Evolutionary conservation across 2,113 vertebrate genomes (phyloP).

Genomic region (Dolichallabes microphthalmus): DNA sequence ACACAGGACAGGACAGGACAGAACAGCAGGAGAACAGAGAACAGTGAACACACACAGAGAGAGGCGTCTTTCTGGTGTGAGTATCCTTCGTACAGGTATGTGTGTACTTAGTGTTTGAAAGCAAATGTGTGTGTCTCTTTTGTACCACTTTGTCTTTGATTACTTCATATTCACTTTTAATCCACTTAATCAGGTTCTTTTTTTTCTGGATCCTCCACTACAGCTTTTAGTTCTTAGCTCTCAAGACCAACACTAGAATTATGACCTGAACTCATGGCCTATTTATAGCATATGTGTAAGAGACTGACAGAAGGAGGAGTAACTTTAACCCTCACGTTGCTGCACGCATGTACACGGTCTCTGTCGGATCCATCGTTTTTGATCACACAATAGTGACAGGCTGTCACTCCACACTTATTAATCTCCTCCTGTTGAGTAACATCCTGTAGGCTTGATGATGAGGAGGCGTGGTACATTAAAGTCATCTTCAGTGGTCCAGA

Average conservation of each 20-base stretch:
- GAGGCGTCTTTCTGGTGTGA: constrained; percentile 24
- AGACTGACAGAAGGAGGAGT: not conserved
- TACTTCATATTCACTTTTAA: not conserved
- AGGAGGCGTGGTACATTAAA: not conserved
- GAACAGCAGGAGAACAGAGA: not conserved
- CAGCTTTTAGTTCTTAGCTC: not conserved
- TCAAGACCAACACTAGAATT: not conserved
- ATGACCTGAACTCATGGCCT: not conserved
- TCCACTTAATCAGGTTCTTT: not conserved
- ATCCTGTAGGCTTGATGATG: not conserved
- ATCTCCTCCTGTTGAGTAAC: constrained; percentile 21
- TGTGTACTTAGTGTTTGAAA: not conserved
- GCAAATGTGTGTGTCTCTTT: not conserved
- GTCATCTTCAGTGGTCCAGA: not conserved
- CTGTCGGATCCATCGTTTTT: not conserved
- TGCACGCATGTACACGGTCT: not conserved
- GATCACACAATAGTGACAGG: constrained; percentile 26
- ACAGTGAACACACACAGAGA: not conserved
- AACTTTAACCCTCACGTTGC: not conserved
- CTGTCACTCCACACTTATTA: not conserved
- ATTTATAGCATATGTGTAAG: not conserved
- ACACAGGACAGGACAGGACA: not conserved
- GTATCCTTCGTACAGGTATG: constrained; percentile 8
- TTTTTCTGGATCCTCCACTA: not conserved
- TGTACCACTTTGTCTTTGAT: not conserved